Percentiles rank a stretch among this genome's conserved stretches.
Conservation (phyloP, 1,140 invertebrate genomes). For the Colletes gigas region DNA sequence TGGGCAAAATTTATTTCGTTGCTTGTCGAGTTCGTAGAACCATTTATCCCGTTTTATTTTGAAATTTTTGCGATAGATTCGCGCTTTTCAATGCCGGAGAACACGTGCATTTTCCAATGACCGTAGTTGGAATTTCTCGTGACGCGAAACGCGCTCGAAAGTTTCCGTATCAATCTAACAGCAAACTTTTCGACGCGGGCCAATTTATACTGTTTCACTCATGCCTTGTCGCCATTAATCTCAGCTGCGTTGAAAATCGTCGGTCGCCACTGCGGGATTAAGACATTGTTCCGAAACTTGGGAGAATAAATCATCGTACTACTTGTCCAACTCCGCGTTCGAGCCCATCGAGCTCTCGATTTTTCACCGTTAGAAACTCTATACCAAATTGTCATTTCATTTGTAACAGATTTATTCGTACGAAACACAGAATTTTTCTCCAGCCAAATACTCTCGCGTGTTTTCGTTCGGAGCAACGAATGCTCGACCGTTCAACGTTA, state of each 20-base stretch:
- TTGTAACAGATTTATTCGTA: no score
- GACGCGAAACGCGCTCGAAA: neutral
- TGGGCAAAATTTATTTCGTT: neutral
- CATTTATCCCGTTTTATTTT: no score
- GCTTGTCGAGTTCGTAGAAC: no score
- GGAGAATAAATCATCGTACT: neutral
- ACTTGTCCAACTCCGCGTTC: neutral
- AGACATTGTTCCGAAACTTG: neutral
- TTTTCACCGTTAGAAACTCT: no score
- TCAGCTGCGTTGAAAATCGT: neutral
- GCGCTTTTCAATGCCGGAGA: neutral
- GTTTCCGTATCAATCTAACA: neutral
- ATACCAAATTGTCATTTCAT: no score
- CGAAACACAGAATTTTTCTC: no score
- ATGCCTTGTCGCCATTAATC: neutral
- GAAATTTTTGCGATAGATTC: neutral
- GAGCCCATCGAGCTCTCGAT: no score
- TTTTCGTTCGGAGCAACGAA: no score
- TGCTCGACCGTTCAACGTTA: no score
- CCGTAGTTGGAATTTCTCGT: neutral
- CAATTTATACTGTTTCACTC: conserved; percentile 11
- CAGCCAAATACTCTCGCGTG: no score
- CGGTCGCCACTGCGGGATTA: neutral
- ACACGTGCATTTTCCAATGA: no score
- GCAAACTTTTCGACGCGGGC: neutral